phyloP scores from a whole-genome alignment of 2,113 vertebrate species.

The Carassius carassius region DNA sequence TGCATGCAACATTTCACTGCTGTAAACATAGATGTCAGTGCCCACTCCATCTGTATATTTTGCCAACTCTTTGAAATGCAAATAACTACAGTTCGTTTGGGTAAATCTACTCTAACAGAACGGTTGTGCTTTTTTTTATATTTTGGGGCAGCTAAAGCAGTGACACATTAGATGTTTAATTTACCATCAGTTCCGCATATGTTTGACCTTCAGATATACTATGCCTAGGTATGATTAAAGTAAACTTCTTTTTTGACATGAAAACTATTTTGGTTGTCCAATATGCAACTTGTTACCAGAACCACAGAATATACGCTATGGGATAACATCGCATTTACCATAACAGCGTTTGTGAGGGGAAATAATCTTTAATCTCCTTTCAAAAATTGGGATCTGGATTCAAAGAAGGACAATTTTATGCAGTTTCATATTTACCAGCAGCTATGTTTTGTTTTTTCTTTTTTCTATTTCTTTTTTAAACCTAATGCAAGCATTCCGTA shows the following conservation, averaged over 20 bases:
- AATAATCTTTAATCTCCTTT: neutral
- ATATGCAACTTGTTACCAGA: neutral
- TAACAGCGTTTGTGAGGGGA: neutral
- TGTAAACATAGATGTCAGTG: neutral
- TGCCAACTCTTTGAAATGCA: conserved; percentile 14
- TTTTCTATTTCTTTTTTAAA: conserved; percentile 49
- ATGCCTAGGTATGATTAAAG: neutral
- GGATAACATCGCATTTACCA: neutral
- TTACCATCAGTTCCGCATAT: neutral
- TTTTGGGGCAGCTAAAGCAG: conserved; percentile 41
- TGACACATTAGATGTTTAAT: neutral
- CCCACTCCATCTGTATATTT: conserved; percentile 11
- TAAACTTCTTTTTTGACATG: neutral
- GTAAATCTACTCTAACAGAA: neutral
- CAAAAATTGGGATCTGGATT: neutral
- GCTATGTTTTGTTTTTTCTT: conserved; percentile 44
- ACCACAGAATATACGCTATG: neutral
- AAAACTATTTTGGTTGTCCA: conserved; percentile 19
- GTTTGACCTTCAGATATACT: neutral
- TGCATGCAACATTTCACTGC: neutral
- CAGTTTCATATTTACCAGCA: conserved; percentile 30
- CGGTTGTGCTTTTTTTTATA: neutral
- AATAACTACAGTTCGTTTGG: conserved; percentile 19
- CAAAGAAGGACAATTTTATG: neutral
- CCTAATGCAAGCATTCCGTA: conserved; percentile 74